Conservation (phyloP, 2,113 vertebrate genomes). For the Bagarius yarrelli region DNA sequence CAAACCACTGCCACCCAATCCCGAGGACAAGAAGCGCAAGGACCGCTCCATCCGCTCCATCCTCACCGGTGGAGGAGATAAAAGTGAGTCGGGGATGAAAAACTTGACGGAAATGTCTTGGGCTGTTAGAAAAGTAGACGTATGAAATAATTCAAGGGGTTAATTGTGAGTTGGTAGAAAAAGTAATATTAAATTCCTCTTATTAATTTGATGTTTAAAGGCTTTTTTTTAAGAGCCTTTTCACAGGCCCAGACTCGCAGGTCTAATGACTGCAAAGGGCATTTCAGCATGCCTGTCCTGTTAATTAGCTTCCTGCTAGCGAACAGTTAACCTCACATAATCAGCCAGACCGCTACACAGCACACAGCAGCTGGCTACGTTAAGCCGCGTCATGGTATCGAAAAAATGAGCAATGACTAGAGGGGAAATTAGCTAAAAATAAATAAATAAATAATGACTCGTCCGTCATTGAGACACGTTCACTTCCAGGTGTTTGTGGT, state of each 20-base stretch:
- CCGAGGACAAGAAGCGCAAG: constrained; percentile 93
- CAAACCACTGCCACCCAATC: constrained; percentile 92
- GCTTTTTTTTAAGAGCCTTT: neutral
- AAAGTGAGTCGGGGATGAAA: constrained; percentile 75
- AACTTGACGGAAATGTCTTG: neutral
- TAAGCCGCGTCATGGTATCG: neutral
- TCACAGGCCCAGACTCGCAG: neutral
- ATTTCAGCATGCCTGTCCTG: constrained; percentile 6
- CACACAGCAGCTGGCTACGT: constrained; percentile 6
- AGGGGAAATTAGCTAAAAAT: neutral
- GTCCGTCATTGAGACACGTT: no score
- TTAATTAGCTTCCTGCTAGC: constrained; percentile 32
- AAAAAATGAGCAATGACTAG: neutral
- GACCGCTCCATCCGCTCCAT: constrained; percentile 89
- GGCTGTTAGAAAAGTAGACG: neutral
- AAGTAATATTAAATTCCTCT: neutral
- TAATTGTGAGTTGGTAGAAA: neutral
- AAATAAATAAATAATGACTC: no score
- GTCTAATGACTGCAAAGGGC: neutral
- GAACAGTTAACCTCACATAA: constrained; percentile 31
- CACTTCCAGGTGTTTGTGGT: no score
- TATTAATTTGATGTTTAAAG: neutral
- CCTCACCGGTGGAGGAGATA: constrained; percentile 85
- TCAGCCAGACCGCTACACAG: neutral
- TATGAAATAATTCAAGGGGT: neutral